Evolutionary conservation across 2,888 invertebrate species (phyloP).

Genomic region (Xestia c-nigrum): DNA sequence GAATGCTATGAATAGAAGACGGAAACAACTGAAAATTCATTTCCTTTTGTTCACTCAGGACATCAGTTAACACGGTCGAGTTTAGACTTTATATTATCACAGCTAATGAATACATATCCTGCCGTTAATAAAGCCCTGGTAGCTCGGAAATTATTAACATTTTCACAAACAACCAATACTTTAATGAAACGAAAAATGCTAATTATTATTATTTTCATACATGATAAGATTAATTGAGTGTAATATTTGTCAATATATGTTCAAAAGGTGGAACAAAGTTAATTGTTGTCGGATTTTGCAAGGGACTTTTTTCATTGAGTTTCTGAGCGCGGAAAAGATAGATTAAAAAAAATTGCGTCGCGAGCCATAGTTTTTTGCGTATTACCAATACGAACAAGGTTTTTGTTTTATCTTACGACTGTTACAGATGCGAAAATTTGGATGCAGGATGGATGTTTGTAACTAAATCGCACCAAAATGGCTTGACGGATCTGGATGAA

Average conservation of each 20-base stretch:
- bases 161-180: background rate
- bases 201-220: background rate
- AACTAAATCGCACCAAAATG: background rate
- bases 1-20: background rate
- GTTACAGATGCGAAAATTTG: too few relatives aligned
- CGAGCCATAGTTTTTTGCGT: too few relatives aligned
- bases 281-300: background rate
- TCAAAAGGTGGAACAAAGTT: background rate
- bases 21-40: constrained; percentile 7
- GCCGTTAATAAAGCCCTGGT: background rate
- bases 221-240: background rate
- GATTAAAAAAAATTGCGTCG: too few relatives aligned
- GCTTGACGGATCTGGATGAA: background rate
- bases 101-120: background rate
- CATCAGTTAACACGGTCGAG: background rate
- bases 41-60: background rate
- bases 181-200: background rate
- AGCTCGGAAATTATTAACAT: background rate
- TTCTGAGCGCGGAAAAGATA: background rate
- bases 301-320: background rate
- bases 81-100: background rate
- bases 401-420: too few relatives aligned
- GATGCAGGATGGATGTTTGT: background rate
- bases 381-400: too few relatives aligned
- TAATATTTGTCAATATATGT: background rate